Evolutionary conservation across 1,140 invertebrate genomes (phyloP).

Genomic region (Lepidotrigona ventralis): DNA sequence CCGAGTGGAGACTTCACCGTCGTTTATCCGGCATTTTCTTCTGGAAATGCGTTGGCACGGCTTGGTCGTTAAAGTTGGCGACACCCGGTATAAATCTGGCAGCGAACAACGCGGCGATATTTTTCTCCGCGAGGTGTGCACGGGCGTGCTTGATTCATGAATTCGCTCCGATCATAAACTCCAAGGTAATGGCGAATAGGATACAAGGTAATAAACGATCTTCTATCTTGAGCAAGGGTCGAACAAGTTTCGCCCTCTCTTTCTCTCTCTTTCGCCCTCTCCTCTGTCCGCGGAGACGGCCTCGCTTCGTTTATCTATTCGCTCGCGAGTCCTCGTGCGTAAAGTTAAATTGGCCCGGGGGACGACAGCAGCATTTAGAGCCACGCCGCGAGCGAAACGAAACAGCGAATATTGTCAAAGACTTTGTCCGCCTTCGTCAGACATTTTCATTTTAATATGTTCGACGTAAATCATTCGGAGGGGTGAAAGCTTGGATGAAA

Average conservation of each 20-base stretch:
- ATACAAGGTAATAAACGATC: constrained; percentile 51
- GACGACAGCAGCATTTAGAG: constrained; percentile 14
- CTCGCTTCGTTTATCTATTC: constrained; percentile 26
- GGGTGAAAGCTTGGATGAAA: not conserved
- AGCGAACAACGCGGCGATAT: constrained; percentile 32
- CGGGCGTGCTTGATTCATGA: constrained; percentile 39
- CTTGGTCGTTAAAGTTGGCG: constrained; percentile 13
- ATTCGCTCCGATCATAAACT: constrained; percentile 48
- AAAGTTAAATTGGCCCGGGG: constrained; percentile 31
- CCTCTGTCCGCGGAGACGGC: not conserved
- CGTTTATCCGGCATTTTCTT: not conserved
- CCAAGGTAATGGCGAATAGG: constrained; percentile 45
- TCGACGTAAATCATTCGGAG: constrained; percentile 17
- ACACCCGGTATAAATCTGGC: constrained; percentile 19
- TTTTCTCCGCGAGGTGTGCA: constrained; percentile 26
- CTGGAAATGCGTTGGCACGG: not conserved
- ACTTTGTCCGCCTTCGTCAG: not conserved
- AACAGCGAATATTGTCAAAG: constrained; percentile 36
- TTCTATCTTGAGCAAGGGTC: constrained; percentile 33
- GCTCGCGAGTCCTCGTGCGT: not conserved
- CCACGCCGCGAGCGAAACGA: not conserved
- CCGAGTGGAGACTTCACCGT: not conserved
- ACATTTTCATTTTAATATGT: constrained; percentile 46
- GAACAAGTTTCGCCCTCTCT: constrained; percentile 11
- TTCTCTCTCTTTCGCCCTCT: too few species aligned